These are phyloP conservation scores for Tillus elongatus DNA, from an alignment of 2,888 invertebrate species.

Conservation along the genomic window DNA sequence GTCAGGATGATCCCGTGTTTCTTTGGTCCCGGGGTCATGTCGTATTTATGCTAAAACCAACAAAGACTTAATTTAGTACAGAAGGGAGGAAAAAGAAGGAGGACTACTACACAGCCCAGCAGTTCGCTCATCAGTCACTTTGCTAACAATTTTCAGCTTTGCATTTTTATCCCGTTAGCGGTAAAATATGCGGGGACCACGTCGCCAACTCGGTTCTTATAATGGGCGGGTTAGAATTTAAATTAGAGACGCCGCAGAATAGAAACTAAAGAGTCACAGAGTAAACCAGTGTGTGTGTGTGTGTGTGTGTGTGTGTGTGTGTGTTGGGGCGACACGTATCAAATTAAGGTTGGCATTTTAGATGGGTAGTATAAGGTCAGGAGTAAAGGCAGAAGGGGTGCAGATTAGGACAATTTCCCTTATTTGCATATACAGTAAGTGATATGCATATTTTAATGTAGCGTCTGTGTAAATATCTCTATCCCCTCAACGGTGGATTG, in stretches of 20 bases:
- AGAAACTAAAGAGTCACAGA: slow-evolving; percentile 24
- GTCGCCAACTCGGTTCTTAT: slow-evolving; percentile 10
- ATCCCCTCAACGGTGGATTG: too few species aligned
- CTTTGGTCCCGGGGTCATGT: slow-evolving; percentile 8
- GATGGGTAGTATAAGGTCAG: slow-evolving; percentile 38
- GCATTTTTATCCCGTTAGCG: slow-evolving; percentile 31
- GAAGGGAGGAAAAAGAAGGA: too few species aligned
- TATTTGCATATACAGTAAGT: slow-evolving; percentile 40
- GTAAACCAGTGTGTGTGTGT: too few species aligned
- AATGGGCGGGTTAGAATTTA: slow-evolving; percentile 22
- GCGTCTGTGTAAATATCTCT: too few species aligned
- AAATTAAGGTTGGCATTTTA: slow-evolving; percentile 40
- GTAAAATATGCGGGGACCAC: slow-evolving; percentile 23
- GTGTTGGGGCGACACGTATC: slow-evolving; percentile 35
- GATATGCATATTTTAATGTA: slow-evolving; percentile 35
- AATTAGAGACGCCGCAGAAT: slow-evolving; percentile 32
- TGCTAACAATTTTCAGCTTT: slow-evolving; percentile 26
- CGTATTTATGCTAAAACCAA: slow-evolving; percentile 11
- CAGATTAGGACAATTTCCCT: slow-evolving; percentile 26
- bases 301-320: too few species aligned
- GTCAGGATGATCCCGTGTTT: too few species aligned
- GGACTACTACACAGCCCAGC: too few species aligned
- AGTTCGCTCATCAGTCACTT: slow-evolving; percentile 17
- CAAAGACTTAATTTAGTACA: slow-evolving; percentile 15
- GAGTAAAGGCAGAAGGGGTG: slow-evolving; percentile 24